Percentiles rank a stretch among this genome's conserved stretches.
Conservation (phyloP, 2,797 vertebrate species). For the Gallinago nigripennis region DNA sequence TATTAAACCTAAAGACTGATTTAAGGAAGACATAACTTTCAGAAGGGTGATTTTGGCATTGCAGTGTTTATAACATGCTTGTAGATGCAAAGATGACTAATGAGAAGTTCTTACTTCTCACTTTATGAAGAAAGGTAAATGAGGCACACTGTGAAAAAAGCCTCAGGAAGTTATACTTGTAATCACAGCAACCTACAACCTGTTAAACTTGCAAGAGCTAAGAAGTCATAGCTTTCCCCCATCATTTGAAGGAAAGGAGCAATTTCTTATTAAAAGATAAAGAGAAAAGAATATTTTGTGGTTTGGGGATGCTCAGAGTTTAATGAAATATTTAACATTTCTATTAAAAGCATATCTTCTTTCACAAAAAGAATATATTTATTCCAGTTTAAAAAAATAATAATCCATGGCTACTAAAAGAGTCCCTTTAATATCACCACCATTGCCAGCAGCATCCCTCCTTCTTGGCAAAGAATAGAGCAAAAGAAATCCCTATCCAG, state of each 20-base stretch:
- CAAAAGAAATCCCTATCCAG: background rate
- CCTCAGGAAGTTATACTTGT: background rate
- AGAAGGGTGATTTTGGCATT: background rate
- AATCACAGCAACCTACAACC: background rate
- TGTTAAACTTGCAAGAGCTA: background rate
- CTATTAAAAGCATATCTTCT: background rate
- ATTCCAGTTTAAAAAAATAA: background rate
- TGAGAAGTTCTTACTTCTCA: background rate
- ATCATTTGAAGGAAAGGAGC: background rate
- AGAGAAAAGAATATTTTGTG: background rate
- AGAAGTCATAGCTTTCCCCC: background rate
- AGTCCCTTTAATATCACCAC: background rate
- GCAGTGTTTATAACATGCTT: background rate
- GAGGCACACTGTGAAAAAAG: background rate
- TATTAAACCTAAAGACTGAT: background rate
- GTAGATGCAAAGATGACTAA: background rate
- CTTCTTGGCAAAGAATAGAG: background rate
- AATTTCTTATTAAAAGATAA: background rate
- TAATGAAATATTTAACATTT: background rate
- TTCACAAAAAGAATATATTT: background rate
- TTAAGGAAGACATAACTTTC: background rate
- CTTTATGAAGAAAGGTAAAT: background rate
- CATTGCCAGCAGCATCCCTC: background rate
- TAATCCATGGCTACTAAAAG: background rate
- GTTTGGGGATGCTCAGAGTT: background rate